Base-by-base conservation (phyloP, 2,113 vertebrate species). In the Ochotona princeps region DNA sequence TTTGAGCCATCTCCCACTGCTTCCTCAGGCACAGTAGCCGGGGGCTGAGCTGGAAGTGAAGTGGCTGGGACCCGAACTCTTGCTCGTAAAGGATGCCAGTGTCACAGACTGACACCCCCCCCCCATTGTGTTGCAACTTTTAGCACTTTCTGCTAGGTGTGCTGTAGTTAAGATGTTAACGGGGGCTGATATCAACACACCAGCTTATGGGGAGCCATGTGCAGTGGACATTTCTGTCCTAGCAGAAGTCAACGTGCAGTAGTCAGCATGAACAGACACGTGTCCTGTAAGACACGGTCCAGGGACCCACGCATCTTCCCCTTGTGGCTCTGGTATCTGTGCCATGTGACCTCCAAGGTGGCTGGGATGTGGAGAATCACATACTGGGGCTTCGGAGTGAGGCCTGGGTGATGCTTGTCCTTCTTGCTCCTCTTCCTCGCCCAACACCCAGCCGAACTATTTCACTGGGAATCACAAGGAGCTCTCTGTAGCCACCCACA, bases 141-240 rank as follows among this genome's bases (percentile, higher is more conserved):
- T 49, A 72, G 47, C 9, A 63, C 32, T 44, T 87, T 89, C 83
- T 60, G 63, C 38, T 84, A 69, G 38, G 49, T 84, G 30, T 79
- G 32, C 75, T 93, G 6, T 94, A 54, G 44, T 78, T 79, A 87
- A 79, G 23, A 7, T 65, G 81, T 92, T 44, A 76, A n/a, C 15
- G 61, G 15, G 14, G 84, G 21, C 25, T 82, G 38, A 88, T 69
- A 89, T 2, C 32, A 65, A 44, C 6, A 83, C 83, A 73, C 32
- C 7, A 89, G 1, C 65, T 60, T 2, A 26, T 9, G 2, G 51
- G 82, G 23, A 74, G 18, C 65, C 44, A 74, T 83, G 83, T 60
- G 83, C 69, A 76, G 47, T 47, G 65, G 26, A 90, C 35, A 17
- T 79, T 75, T 61, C 15, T 67, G 75, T 86, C 12, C 80, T 86